Evolutionary conservation across 1,140 invertebrate genomes (phyloP), one percentile per base, ranked within the genome.

Genomic region (Alviniconcha marisindica): DNA sequence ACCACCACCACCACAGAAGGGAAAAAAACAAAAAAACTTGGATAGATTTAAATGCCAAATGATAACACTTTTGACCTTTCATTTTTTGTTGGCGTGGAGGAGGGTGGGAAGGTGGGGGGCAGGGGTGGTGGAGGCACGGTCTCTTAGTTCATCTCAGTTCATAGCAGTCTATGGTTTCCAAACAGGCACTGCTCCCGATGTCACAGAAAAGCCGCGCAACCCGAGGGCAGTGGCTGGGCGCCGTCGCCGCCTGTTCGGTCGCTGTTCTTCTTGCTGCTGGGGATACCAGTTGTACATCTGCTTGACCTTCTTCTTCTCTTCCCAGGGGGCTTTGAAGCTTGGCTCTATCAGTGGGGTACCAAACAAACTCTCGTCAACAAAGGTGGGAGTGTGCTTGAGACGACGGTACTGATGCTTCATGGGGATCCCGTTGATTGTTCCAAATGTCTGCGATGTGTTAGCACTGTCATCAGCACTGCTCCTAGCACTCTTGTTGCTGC

Each of bases 331-430:
- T 33, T 88, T 86, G 87, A 91, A 91, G 38, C 85, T 88, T 1
- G 90, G 90, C 69, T 91, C 87, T 36, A 84, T 60, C 69, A 91
- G 73, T 40, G 82, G 84, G n/a, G 84, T 82, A 24, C 90, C 90
- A 87, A 91, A 91, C 14, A 91, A 76, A 7, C 85, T 83, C 73
- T 91, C 90, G 82, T 91, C 90, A 84, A 89, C 87, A 78, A 89
- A 91, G 15, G 89, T 88, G 2, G 89, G 87, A 28, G 86, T 91
- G 78, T 91, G 88, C 81, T 86, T 90, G 18, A 85, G 56, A 36
- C 81, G 87, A 38, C 86, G 84, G 69, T 87, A 89, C 56, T 87
- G 88, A 56, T 88, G 78, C 40, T 80, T 81, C 51, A 76, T 84
- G 54, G 33, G 56, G 21, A 77, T 83, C 54, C 71, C 73, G 36